Percentiles rank a stretch among this genome's conserved stretches.
Conservation (phyloP, 2,888 invertebrate species). For the Marasmarcha lunaedactyla region DNA sequence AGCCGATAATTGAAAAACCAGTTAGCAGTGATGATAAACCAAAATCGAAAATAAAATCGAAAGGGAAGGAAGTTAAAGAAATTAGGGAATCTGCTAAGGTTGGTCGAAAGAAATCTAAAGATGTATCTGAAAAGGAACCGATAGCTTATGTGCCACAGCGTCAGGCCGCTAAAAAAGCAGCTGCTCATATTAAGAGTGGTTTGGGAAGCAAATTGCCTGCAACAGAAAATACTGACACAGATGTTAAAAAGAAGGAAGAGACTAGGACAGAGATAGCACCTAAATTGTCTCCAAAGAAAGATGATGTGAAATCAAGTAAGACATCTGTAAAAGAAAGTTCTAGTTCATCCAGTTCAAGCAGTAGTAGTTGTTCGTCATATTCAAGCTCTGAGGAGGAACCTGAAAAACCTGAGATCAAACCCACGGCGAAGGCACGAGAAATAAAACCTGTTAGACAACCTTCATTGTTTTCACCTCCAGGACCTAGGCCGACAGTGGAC, state of each 20-base stretch:
- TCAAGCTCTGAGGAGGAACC: constrained; percentile 73
- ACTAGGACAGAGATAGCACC: constrained; percentile 32
- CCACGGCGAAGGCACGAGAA: constrained; percentile 52
- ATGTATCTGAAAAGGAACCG: constrained; percentile 71
- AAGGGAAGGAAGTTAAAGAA: constrained; percentile 56
- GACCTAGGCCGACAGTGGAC: constrained; percentile 71
- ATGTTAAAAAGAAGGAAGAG: constrained; percentile 48
- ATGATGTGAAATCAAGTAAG: constrained; percentile 42
- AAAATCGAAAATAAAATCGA: constrained; percentile 53
- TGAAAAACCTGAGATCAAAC: constrained; percentile 40
- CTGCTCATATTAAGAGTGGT: constrained; percentile 89
- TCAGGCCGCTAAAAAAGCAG: constrained; percentile 92
- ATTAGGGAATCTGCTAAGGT: constrained; percentile 38
- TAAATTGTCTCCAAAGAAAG: constrained; percentile 50
- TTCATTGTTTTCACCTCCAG: constrained; percentile 56
- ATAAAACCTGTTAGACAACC: constrained; percentile 47
- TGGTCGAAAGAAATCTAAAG: constrained; percentile 67
- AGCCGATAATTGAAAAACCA: constrained; percentile 34
- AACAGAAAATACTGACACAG: constrained; percentile 37
- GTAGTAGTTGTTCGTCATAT: constrained; percentile 69
- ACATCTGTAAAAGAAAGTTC: constrained; percentile 39
- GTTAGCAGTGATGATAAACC: constrained; percentile 42
- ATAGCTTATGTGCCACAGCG: constrained; percentile 89
- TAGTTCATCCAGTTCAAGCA: constrained; percentile 63
- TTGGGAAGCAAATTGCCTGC: constrained; percentile 68